phyloP scores from a whole-genome alignment of 2,888 invertebrate genomes.

The Penaeus monodon region DNA sequence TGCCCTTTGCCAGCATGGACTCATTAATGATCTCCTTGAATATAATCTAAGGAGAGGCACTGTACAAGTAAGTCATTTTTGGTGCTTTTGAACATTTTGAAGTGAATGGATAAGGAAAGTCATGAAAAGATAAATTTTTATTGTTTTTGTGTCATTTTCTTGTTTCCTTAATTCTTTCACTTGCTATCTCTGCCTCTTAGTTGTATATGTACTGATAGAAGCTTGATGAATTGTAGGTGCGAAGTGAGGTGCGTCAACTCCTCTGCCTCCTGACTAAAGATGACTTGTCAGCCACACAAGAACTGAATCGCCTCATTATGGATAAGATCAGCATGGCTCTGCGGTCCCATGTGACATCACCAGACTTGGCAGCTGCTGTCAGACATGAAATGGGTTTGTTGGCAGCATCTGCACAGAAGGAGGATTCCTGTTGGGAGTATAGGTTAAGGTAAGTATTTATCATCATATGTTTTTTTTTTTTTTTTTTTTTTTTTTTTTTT shows the following conservation, averaged over 20 bases:
- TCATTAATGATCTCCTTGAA: slow-evolving; percentile 89
- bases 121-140: too few relatives aligned
- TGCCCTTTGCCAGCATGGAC: slow-evolving; percentile 84
- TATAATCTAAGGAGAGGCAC: slow-evolving; percentile 91
- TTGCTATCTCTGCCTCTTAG: too few relatives aligned
- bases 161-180: not conserved
- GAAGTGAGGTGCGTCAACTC: slow-evolving; percentile 89
- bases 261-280: slow-evolving; percentile 90
- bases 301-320: slow-evolving; percentile 85
- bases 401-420: slow-evolving; percentile 88
- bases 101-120: too few relatives aligned
- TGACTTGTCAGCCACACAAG: slow-evolving; percentile 84
- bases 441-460: slow-evolving; percentile 77
- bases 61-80: slow-evolving; percentile 72
- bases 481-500: not conserved
- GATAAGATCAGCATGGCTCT: slow-evolving; percentile 79
- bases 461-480: not conserved
- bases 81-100: not conserved
- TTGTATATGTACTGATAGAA: not conserved
- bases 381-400: slow-evolving; percentile 90
- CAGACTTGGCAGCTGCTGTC: slow-evolving; percentile 82
- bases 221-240: slow-evolving; percentile 73
- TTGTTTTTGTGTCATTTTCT: not conserved
- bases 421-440: slow-evolving; percentile 95
- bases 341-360: slow-evolving; percentile 79